A percentile compares a stretch with the other conserved stretches of the same genome.
Conservation (phyloP, 1,140 invertebrate genomes). For the Hetaerina americana region DNA sequence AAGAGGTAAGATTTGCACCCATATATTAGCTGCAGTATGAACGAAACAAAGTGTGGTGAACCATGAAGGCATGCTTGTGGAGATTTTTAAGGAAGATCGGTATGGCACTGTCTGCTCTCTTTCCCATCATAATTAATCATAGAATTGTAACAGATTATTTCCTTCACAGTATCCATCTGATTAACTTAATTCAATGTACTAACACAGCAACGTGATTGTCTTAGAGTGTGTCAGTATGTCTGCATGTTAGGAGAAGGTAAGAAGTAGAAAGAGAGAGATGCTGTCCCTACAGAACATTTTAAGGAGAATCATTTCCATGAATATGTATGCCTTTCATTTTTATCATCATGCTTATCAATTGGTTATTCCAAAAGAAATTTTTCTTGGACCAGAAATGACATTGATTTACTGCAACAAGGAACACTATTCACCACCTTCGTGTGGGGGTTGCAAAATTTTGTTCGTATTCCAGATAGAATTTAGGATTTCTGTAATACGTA, state of each 20-base stretch:
- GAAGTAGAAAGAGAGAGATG: background rate
- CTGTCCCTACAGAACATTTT: background rate
- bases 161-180: background rate
- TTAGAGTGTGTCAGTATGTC: background rate
- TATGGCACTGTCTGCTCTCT: background rate
- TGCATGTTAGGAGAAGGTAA: background rate
- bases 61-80: background rate
- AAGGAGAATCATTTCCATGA: background rate
- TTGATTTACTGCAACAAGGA: background rate
- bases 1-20: background rate
- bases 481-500: constrained; percentile 4
- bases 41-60: too few relatives aligned
- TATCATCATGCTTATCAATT: too few relatives aligned
- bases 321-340: background rate
- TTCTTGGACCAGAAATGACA: too few relatives aligned
- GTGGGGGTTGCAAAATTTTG: background rate
- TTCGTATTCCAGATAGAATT: background rate
- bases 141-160: background rate
- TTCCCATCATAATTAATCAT: background rate
- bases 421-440: background rate
- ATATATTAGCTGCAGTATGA: background rate
- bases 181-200: background rate
- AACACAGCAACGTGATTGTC: background rate
- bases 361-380: too few relatives aligned
- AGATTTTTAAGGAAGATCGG: background rate